Evolutionary conservation across 92 coral and sea anemone genomes (phyloP).

Genomic region (Pocillopora meandrina): DNA sequence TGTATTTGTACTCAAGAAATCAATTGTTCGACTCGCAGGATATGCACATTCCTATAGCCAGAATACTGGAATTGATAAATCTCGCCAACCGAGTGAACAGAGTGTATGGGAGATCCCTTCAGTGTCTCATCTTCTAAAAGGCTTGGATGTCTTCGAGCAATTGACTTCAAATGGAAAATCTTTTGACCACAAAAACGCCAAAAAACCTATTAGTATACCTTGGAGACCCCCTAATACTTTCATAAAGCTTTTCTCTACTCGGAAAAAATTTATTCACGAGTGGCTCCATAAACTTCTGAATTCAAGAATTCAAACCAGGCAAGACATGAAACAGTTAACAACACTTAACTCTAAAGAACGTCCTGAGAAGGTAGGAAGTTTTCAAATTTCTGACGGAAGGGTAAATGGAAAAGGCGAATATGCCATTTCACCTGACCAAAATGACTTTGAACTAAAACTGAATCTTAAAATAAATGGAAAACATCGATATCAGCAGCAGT

Average conservation of each 20-base stretch:
- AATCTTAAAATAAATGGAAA: slow-evolving; percentile 13
- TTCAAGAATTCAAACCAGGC: not conserved
- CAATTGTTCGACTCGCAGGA: not conserved
- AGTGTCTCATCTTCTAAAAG: slow-evolving; percentile 21
- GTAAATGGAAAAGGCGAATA: slow-evolving; percentile 55
- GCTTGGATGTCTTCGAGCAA: not conserved
- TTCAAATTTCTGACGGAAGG: slow-evolving; percentile 28
- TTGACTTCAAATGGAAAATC: no score
- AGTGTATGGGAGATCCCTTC: slow-evolving; percentile 11
- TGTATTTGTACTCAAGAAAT: not conserved
- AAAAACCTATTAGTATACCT: not conserved
- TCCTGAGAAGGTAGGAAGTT: slow-evolving; percentile 26
- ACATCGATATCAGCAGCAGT: slow-evolving; percentile 9
- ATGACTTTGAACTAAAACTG: slow-evolving; percentile 33
- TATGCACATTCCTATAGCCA: not conserved
- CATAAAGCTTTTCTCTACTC: not conserved
- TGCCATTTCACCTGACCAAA: slow-evolving; percentile 29
- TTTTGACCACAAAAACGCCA: not conserved
- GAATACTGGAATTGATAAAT: not conserved
- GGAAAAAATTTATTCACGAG: slow-evolving; percentile 1
- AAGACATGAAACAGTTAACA: not conserved
- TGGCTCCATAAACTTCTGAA: not conserved
- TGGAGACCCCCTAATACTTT: not conserved
- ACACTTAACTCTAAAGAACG: not conserved
- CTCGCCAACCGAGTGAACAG: not conserved